Evolutionary conservation across 2,888 invertebrate genomes (phyloP), one percentile per base, ranked within the genome.

Genomic region (Phanerotoma sp.): DNA sequence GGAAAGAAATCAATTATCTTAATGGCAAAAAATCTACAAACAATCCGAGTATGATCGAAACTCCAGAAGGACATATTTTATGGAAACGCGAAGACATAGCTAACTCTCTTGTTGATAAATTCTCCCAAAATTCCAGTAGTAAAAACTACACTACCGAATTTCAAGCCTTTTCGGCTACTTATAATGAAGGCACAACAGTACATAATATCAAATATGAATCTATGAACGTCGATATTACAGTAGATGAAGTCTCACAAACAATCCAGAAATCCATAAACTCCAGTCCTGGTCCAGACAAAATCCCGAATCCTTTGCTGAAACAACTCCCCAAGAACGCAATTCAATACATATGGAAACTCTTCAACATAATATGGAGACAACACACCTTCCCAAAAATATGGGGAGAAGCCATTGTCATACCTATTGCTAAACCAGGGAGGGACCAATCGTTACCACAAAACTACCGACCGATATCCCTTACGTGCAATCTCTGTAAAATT

Each of bases 231-330:
- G 7, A 10, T 16, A 18, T 38, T 5, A 10, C 16, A 16, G 15
- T 38, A 33, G 4, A 58, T 42, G 11, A 57, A 42, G 49, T 37
- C 5, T 25, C 20, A 2, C 16, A 22, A 9, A 30, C 30, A 5
- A 16, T 44, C 21, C 21, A 22, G 1, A 15, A 20, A 4, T 48
- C 16, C 28, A 50, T 55, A 46, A 61, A 59, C 28, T 48, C 55
- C 3, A 52, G 54, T 18, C 57, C 62, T 3, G 62, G 58, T 0
- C 62, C 62, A 0, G 63, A 64, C 18, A 20, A 25, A 16, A 61
- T 61, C 3, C 48, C 41, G 0, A 56, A 53, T 5, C 30, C 56
- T 1, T 33, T 65, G 4, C 49, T 51, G 3, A 55, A 55, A 55
- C 15, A 56, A 9, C 45, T 47, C 3, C 38, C 51, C 2, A 9